Base-by-base conservation (phyloP, 2,113 vertebrate genomes). In the rabbit (Oryctolagus cuniculus) region DNA sequence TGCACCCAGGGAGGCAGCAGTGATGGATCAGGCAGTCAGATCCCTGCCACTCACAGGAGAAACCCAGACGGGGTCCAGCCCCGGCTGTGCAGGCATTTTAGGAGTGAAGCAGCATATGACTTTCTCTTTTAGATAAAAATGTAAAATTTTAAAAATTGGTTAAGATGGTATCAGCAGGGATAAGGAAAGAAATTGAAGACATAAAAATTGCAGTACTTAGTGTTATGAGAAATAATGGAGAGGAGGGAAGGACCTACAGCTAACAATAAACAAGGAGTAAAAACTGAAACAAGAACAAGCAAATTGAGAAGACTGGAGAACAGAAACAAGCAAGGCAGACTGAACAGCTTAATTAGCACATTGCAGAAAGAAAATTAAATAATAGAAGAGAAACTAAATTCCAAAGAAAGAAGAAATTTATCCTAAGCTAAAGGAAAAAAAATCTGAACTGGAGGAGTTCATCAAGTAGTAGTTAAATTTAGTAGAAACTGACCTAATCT, bases 131-230 rank as follows among this genome's bases (percentile, higher is more conserved):
- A 16, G 19, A 58, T 58, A 58, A 58, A 17, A 15, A 58, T 5
- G 55, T 15, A 58, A 58, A 58, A 58, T 16, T 58, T 58, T 58
- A 17, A 58, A 58, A 58, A 27, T 44, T 66, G 64, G 64, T 10
- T 24, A 66, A 66, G 27, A 66, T 27, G 27, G 64, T 73, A 94
- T 81, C 80, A 80, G 36, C 34, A 88, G n/a, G 83, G n/a, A 24
- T 73, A 93, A 89, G 72, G 63, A 81, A 72, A 89, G 36, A 70
- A 81, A 94, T 75, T 87, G 88, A 74, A 73, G 36, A 96, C n/a
- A 69, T 44, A 81, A 80, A 91, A 95, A n/a, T n/a, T 12, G 24
- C 24, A 79, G 5, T 84, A 78, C 91, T 93, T 90, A 85, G 64
- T 22, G 8, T 27, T 7, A 61, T n/a, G 55, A 96, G 44, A 77